Percentiles rank a stretch among this genome's conserved stretches.
These are phyloP conservation scores for Peromyscus californicus DNA, from an alignment of 2,113 vertebrate species.

Conservation along the genomic window DNA sequence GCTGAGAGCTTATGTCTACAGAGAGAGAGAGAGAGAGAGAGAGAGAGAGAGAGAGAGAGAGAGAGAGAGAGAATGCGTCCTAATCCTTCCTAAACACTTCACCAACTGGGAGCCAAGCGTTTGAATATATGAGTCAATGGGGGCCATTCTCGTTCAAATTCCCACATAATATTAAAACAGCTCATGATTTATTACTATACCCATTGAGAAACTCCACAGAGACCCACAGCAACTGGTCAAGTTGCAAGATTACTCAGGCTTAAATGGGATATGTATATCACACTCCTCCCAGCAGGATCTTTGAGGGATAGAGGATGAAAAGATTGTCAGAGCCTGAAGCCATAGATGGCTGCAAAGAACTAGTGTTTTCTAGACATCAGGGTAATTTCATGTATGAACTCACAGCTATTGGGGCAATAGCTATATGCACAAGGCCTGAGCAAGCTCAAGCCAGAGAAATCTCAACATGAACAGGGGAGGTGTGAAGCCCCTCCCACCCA, in stretches of 20 bases:
- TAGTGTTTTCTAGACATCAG: background rate
- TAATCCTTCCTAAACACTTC: background rate
- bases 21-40: background rate
- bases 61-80: accelerated
- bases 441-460: no score
- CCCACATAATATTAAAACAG: background rate
- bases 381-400: background rate
- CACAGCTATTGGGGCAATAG: background rate
- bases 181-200: background rate
- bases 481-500: background rate
- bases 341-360: background rate
- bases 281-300: background rate
- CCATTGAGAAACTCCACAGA: background rate
- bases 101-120: background rate
- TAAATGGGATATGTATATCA: no score
- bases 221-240: background rate
- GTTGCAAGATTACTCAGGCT: background rate
- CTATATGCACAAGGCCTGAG: background rate
- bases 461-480: background rate
- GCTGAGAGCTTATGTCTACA: background rate
- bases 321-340: background rate
- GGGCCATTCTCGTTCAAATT: background rate
- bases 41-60: background rate
- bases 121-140: background rate
- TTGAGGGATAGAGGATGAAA: background rate